phyloP scores from a whole-genome alignment of 2,797 vertebrate species.

The Orestias chungarensis region DNA sequence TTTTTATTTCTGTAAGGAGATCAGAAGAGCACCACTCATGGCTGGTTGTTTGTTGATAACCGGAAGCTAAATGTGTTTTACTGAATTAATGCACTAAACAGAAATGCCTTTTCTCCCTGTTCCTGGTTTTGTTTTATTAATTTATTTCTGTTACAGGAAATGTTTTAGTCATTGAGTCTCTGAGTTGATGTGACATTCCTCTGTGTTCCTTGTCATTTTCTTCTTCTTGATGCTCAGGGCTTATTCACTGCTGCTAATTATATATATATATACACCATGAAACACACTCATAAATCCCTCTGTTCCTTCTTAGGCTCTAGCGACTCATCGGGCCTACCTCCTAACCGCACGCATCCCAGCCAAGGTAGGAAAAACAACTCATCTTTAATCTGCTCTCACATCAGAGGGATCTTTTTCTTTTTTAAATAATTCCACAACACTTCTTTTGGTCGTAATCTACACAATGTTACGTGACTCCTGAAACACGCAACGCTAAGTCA shows the following conservation, averaged over 20 bases:
- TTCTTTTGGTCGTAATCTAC: not conserved
- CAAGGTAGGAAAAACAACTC: slow-evolving; percentile 84
- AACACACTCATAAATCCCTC: slow-evolving; percentile 53
- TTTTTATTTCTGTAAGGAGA: not conserved
- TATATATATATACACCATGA: slow-evolving; percentile 54
- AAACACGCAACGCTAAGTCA: too few relatives aligned
- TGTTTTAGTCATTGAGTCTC: slow-evolving; percentile 45
- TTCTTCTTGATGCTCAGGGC: slow-evolving; percentile 30
- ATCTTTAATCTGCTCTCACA: not conserved
- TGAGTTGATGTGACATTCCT: slow-evolving; percentile 48
- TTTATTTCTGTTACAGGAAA: too few relatives aligned
- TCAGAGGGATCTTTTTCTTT: not conserved
- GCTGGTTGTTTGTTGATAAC: not conserved
- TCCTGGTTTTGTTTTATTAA: not conserved
- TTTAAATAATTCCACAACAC: not conserved
- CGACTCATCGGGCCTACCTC: slow-evolving; percentile 90
- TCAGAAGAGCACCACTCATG: not conserved
- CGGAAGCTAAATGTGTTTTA: not conserved
- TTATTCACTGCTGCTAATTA: slow-evolving; percentile 23
- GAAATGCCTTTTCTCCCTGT: not conserved
- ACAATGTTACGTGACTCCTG: not conserved
- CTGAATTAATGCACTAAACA: not conserved
- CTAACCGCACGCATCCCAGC: slow-evolving; percentile 89
- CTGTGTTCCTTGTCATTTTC: slow-evolving; percentile 54
- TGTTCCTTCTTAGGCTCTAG: slow-evolving; percentile 82